Evolutionary conservation across 2,888 invertebrate species (phyloP).

Genomic region (Zaprionus obscuricornis): DNA sequence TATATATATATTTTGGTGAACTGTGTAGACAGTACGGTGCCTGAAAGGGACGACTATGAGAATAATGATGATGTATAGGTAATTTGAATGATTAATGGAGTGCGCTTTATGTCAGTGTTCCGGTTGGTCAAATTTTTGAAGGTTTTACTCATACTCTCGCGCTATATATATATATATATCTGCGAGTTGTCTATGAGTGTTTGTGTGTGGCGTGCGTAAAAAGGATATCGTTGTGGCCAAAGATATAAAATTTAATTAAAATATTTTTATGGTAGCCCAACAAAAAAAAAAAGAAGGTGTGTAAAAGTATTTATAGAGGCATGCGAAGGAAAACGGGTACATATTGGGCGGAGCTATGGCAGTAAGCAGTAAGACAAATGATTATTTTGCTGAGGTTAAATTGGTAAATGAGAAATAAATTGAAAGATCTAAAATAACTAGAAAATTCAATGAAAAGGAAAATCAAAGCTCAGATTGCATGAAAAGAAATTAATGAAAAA

Average conservation of each 20-base stretch:
- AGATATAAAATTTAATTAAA: constrained; percentile 71
- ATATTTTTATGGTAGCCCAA: constrained; percentile 64
- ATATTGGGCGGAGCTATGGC: background rate
- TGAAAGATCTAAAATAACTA: no score
- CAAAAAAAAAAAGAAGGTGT: constrained; percentile 35
- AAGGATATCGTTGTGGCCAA: constrained; percentile 57
- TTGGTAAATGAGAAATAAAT: background rate
- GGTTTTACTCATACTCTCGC: constrained; percentile 16
- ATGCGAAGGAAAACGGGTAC: constrained; percentile 20
- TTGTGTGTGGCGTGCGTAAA: constrained; percentile 47
- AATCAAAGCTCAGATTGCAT: no score
- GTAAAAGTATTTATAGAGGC: constrained; percentile 36
- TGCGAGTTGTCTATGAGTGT: background rate
- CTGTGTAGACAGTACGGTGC: constrained; percentile 61
- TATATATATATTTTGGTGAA: constrained; percentile 12
- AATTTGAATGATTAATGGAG: constrained; percentile 75
- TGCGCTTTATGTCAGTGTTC: constrained; percentile 68
- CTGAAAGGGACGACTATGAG: constrained; percentile 47
- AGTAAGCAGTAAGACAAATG: constrained; percentile 26
- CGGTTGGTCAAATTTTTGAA: constrained; percentile 53
- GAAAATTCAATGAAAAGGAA: no score
- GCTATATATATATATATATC: background rate
- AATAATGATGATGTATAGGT: constrained; percentile 76
- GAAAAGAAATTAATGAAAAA: no score
- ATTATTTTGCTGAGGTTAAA: constrained; percentile 9